Base-by-base conservation (phyloP, 2,113 vertebrate genomes). In the Hemiprocne comata region DNA sequence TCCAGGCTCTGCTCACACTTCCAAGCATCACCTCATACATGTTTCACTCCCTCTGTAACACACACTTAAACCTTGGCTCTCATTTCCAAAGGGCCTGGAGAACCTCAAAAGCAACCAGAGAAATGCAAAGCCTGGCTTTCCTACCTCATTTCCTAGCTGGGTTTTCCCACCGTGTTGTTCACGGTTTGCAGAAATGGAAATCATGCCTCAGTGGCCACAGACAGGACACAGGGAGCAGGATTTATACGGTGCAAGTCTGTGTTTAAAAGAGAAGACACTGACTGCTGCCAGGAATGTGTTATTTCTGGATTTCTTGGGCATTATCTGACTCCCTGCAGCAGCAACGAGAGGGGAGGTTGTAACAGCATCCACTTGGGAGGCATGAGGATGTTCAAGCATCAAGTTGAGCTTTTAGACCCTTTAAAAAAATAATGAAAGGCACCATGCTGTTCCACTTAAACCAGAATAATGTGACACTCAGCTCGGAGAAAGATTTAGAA, bases 71-170 rank as follows among this genome's bases (percentile, higher is more conserved):
- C 55, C 67, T 67, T 8, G 46, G 38, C 10, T 57, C 53, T 60
- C 31, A 0, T 21, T 55, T 50, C 26, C 18, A 23, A 8, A 61
- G 51, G 31, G 26, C 28, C 21, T 16, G 0, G 19, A 84, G n/a
- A 60, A 6, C 64, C 69, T 61, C 38, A 20, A 31, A 58, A 80
- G 23, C 36, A 7, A 23, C 12, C 42, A 26, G 17, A 53, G 64
- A 4, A 11, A 33, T 2, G 6, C 1, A 18, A 36, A 65, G 5
- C 0, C 1, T 2, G 3, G 7, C 44, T 74, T n/a, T 46, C n/a
- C 36, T 18, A 7, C 29, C n/a, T 18, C 3, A 6, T 60, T 58
- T 60, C 70, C 88, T 20, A 29, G 57, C 61, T 18, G 74, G 62
- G 72, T 54, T 89, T 83, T 76, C 29, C 66, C 58, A 7, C 23